phyloP scores from a whole-genome alignment of 1,140 invertebrate genomes.

The Bombyx mandarina region DNA sequence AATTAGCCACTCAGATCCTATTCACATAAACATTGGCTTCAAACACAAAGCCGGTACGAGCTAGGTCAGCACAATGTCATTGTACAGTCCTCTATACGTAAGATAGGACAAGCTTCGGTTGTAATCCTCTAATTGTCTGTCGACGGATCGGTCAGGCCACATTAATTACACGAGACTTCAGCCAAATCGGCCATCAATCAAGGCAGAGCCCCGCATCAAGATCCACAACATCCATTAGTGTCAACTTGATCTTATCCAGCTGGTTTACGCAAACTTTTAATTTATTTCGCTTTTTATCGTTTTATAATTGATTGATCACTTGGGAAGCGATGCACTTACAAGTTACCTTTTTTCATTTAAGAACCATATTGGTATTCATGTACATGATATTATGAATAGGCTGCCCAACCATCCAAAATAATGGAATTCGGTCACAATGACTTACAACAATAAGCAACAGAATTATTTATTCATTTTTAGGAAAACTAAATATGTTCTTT shows the following conservation, averaged over 20 bases:
- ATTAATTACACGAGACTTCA: slow-evolving; percentile 35
- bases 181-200: slow-evolving; percentile 38
- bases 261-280: slow-evolving; percentile 4
- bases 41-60: no score
- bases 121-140: slow-evolving; percentile 23
- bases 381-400: no score
- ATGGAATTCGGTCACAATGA: no score
- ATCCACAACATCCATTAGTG: slow-evolving; percentile 20
- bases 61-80: no score
- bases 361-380: no score
- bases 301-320: neutral
- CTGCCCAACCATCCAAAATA: no score
- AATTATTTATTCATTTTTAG: no score
- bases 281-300: slow-evolving; percentile 1
- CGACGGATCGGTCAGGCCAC: slow-evolving; percentile 21
- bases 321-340: neutral
- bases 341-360: neutral
- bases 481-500: no score
- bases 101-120: neutral
- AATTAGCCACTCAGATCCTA: no score
- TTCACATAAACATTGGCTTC: no score
- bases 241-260: slow-evolving; percentile 18
- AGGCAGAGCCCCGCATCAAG: slow-evolving; percentile 5
- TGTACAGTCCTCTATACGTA: no score
- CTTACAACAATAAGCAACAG: no score